phyloP scores from a whole-genome alignment of 2,797 vertebrate species.

The Catamblyrhynchus diadema region DNA sequence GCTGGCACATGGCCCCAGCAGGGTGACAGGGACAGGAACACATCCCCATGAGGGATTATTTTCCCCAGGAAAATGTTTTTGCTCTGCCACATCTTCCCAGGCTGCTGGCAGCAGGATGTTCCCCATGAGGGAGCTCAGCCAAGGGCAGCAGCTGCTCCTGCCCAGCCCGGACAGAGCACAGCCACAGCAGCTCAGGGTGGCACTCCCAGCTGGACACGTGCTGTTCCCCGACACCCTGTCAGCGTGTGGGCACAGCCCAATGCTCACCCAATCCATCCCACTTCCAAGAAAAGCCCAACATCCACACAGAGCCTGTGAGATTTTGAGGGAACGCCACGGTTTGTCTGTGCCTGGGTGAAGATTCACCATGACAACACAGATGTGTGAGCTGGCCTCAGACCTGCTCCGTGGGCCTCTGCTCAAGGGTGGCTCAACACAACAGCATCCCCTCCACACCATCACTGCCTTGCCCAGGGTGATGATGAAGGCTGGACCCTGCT shows the following conservation, averaged over 20 bases:
- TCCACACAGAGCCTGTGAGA: not conserved
- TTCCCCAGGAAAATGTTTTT: not conserved
- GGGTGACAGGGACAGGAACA: not conserved
- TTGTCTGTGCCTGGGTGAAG: slow-evolving; percentile 35
- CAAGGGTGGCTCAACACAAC: not conserved
- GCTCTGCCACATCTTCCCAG: not conserved
- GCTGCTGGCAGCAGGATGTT: not conserved
- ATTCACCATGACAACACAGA: slow-evolving; percentile 67
- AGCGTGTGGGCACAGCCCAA: not conserved
- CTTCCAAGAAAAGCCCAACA: not conserved
- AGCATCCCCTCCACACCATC: not conserved
- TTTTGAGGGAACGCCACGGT: not conserved
- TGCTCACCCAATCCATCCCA: not conserved
- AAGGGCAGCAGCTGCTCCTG: not conserved
- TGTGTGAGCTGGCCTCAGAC: slow-evolving; percentile 32
- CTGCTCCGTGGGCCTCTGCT: slow-evolving; percentile 20
- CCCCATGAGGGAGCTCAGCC: not conserved
- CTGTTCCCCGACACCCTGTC: not conserved
- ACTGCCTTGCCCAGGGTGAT: fast-evolving
- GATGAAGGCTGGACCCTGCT: not conserved
- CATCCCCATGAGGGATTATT: not conserved
- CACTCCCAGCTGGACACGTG: not conserved
- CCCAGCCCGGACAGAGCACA: not conserved
- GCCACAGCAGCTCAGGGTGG: not conserved
- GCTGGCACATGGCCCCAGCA: not conserved